Conservation (phyloP, 2,113 vertebrate genomes). For the Athene noctua region DNA sequence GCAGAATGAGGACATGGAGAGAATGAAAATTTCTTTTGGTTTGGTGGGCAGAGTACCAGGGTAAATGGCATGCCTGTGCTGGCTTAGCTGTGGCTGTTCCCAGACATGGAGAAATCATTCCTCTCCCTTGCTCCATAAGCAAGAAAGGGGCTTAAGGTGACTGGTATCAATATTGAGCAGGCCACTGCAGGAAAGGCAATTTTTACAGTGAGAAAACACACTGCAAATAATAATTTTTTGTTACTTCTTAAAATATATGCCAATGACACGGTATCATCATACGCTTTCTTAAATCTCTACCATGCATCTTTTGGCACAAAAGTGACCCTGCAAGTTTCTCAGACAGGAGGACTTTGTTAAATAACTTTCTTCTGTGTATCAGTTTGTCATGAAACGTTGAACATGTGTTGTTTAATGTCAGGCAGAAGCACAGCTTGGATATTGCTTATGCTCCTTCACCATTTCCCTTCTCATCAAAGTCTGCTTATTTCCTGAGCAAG, state of each 20-base stretch:
- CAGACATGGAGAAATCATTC: not conserved
- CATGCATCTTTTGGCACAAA: not conserved
- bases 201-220: not conserved
- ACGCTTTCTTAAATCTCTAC: not conserved
- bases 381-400: slow-evolving; percentile 39
- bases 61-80: not conserved
- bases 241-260: not conserved
- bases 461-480: slow-evolving; percentile 9
- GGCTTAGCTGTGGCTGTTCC: not conserved
- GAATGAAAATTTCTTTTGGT: not conserved
- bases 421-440: slow-evolving; percentile 47
- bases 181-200: not conserved
- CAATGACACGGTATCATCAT: accelerated
- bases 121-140: not conserved
- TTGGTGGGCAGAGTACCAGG: not conserved
- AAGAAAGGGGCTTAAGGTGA: not conserved
- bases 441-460: not conserved
- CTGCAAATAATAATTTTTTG: not conserved
- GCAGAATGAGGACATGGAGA: accelerated
- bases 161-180: not conserved
- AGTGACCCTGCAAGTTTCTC: slow-evolving; percentile 2
- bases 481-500: slow-evolving; percentile 29
- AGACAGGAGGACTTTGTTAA: slow-evolving; percentile 24
- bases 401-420: slow-evolving; percentile 66
- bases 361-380: slow-evolving; percentile 6